Evolutionary conservation across 1,140 invertebrate species (phyloP).

Genomic region (Eulimnadia texana): DNA sequence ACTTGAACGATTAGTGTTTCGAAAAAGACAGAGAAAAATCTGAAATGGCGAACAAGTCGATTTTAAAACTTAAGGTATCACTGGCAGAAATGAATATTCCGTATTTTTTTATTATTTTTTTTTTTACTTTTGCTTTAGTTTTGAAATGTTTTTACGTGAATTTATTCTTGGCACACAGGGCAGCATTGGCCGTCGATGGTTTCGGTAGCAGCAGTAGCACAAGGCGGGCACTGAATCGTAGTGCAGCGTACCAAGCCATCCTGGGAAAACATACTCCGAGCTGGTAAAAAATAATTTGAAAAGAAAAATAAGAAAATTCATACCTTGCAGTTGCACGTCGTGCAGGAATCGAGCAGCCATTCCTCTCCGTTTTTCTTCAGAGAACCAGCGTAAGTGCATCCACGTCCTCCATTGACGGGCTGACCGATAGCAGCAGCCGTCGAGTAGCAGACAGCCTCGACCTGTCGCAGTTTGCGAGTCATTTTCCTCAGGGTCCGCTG

Average conservation of each 20-base stretch:
- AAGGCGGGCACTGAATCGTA: slow-evolving; percentile 1
- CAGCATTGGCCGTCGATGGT: slow-evolving; percentile 1
- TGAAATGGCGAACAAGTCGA: too few relatives aligned
- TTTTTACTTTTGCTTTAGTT: too few relatives aligned
- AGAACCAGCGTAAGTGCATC: slow-evolving; percentile 29
- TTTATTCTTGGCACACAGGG: slow-evolving; percentile 2
- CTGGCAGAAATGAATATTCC: too few relatives aligned
- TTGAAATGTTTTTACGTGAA: too few relatives aligned
- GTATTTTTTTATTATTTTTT: too few relatives aligned
- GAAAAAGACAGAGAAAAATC: too few relatives aligned
- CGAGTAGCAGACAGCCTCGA: slow-evolving; percentile 30
- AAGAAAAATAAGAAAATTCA: not conserved
- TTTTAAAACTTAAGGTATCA: too few relatives aligned
- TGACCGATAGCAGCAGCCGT: slow-evolving; percentile 15
- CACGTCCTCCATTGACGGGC: slow-evolving; percentile 15
- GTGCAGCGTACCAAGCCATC: slow-evolving; percentile 23
- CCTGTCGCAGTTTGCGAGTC: slow-evolving; percentile 32
- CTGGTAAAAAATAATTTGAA: not conserved
- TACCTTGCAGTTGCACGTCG: slow-evolving; percentile 36
- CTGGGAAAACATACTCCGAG: slow-evolving; percentile 20
- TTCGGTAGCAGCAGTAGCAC: not conserved
- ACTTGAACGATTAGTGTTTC: too few relatives aligned
- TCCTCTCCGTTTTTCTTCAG: slow-evolving; percentile 32
- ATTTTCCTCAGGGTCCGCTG: slow-evolving; percentile 34
- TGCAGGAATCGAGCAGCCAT: slow-evolving; percentile 38